These are phyloP conservation scores for Tetramorium alpestre DNA, from an alignment of 1,140 invertebrate species.

Conservation along the genomic window DNA sequence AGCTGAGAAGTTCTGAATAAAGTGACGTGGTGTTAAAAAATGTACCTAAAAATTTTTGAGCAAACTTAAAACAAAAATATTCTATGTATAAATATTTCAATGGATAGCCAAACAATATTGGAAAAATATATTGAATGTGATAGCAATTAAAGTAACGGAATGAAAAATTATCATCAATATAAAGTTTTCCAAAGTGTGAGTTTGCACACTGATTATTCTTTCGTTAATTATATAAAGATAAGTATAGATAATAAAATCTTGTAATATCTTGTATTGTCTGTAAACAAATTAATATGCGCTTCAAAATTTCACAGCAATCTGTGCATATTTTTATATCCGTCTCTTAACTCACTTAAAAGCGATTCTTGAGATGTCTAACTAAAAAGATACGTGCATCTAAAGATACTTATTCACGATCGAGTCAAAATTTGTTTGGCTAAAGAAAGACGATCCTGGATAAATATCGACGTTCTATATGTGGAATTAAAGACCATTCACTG, in stretches of 20 bases:
- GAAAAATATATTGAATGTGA: neutral
- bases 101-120: neutral
- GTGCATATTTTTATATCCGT: neutral
- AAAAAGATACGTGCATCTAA: neutral
- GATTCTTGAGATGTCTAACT: neutral
- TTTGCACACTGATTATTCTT: neutral
- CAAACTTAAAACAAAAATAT: neutral
- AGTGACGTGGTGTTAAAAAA: neutral
- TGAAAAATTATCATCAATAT: neutral
- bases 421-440: neutral
- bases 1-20: neutral
- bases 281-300: neutral
- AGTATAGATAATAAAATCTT: neutral
- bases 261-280: neutral
- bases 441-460: slow-evolving; percentile 5
- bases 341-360: neutral
- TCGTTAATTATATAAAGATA: neutral
- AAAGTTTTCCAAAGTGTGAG: neutral
- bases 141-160: neutral
- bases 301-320: neutral
- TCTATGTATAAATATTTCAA: neutral
- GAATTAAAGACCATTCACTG: slow-evolving; percentile 9
- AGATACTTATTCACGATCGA: neutral
- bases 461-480: neutral
- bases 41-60: neutral